Percentiles rank a stretch among this genome's conserved stretches.
Evolutionary conservation across 2,888 invertebrate species (phyloP).

Genomic region (Andrena minutula): DNA sequence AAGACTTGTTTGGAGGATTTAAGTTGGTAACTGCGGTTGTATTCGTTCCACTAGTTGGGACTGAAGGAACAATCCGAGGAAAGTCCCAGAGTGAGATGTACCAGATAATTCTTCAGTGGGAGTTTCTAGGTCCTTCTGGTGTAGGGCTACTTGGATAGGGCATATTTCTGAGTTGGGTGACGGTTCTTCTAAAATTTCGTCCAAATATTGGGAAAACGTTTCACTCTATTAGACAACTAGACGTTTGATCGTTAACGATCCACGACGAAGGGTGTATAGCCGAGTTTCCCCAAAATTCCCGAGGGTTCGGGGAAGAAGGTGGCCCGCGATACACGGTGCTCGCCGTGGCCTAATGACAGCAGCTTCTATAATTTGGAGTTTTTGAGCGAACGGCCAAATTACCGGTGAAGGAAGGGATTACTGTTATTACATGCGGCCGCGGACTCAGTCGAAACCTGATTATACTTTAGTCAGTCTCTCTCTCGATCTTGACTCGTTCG

Average conservation of each 20-base stretch:
- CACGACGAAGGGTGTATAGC: slow-evolving; percentile 13
- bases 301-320: slow-evolving; percentile 69
- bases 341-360: slow-evolving; percentile 82
- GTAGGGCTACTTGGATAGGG: neutral
- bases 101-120: neutral
- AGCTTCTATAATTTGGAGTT: slow-evolving; percentile 85
- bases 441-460: slow-evolving; percentile 83
- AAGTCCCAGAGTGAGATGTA: too few species aligned
- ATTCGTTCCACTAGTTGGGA: neutral
- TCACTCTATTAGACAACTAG: neutral
- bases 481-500: slow-evolving; percentile 77
- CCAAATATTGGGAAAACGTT: slow-evolving; percentile 28
- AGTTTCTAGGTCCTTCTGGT: neutral
- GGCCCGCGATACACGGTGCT: slow-evolving; percentile 68
- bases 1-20: neutral
- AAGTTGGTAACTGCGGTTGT: neutral
- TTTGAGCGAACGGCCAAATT: slow-evolving; percentile 84
- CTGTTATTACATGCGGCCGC: slow-evolving; percentile 84
- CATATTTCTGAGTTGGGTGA: neutral
- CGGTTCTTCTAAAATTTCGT: neutral
- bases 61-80: neutral
- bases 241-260: slow-evolving; percentile 53
- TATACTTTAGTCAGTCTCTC: slow-evolving; percentile 83
- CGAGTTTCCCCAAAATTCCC: slow-evolving; percentile 71
- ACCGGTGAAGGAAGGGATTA: slow-evolving; percentile 83